Conservation (phyloP, 2,113 vertebrate genomes). For the Andinoacara biseriatus region DNA sequence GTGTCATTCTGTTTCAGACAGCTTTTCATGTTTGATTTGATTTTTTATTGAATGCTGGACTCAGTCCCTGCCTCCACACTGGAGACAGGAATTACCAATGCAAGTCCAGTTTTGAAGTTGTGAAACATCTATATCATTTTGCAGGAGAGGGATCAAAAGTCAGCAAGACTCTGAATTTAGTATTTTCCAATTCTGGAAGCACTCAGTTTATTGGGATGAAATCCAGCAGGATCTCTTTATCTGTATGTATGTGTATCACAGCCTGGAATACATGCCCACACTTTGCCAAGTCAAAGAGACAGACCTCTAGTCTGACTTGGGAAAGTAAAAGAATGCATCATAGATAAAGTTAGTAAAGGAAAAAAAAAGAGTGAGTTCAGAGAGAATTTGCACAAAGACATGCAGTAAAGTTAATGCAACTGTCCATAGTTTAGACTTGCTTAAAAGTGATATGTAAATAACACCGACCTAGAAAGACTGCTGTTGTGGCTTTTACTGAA, state of each 20-base stretch:
- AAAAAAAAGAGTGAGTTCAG: not conserved
- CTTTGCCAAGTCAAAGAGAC: not conserved
- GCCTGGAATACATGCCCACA: not conserved
- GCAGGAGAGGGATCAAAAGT: not conserved
- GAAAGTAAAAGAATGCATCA: not conserved
- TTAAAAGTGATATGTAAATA: not conserved
- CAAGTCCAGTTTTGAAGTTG: not conserved
- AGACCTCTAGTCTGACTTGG: not conserved
- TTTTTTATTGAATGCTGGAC: constrained; percentile 3
- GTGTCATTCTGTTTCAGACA: not conserved
- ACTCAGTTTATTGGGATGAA: not conserved
- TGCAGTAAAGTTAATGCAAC: not conserved
- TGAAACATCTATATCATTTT: constrained; percentile 4
- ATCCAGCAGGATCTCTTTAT: too few relatives aligned
- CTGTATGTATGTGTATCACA: too few relatives aligned
- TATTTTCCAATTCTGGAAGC: not conserved
- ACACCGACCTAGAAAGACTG: not conserved
- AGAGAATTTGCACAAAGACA: not conserved
- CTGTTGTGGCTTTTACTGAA: not conserved
- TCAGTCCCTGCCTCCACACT: not conserved
- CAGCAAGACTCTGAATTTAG: not conserved
- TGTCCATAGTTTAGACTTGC: not conserved
- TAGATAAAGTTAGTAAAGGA: not conserved
- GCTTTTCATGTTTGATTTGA: not conserved
- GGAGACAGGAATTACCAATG: not conserved